These are phyloP conservation scores for Calyptomena viridis DNA, from an alignment of 2,113 vertebrate genomes.

Conservation along the genomic window DNA sequence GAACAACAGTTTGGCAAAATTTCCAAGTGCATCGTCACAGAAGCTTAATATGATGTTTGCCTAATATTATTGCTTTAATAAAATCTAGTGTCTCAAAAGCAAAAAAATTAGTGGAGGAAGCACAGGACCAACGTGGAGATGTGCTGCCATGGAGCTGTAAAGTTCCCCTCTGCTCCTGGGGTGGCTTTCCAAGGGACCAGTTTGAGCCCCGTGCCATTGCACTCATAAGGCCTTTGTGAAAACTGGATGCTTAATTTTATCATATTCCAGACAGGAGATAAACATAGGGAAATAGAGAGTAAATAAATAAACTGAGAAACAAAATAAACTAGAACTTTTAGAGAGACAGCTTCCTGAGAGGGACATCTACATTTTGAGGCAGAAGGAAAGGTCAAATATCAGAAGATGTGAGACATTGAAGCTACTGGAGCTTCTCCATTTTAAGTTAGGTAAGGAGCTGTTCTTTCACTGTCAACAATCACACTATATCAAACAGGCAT, in stretches of 20 bases:
- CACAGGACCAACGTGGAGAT: neutral
- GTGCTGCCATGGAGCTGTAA: neutral
- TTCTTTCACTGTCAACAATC: neutral
- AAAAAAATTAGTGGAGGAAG: neutral
- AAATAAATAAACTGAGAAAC: neutral
- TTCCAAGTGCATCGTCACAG: neutral
- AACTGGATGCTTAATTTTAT: neutral
- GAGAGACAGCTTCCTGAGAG: neutral
- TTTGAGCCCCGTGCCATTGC: fast-evolving
- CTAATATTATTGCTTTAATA: neutral
- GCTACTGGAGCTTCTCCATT: neutral
- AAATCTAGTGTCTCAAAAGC: fast-evolving
- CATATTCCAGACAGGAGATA: fast-evolving
- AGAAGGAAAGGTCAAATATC: neutral
- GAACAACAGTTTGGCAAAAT: neutral
- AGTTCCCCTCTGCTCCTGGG: neutral
- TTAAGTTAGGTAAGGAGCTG: neutral
- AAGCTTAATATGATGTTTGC: neutral
- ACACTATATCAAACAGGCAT: neutral
- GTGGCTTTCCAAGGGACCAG: neutral
- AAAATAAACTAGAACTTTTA: neutral
- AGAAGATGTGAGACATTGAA: neutral
- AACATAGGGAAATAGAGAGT: neutral
- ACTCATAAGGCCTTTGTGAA: fast-evolving
- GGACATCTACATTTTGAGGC: neutral